Evolutionary conservation across 2,113 vertebrate genomes (phyloP), one percentile per base, ranked within the genome.

Genomic region (Aphelocoma coerulescens): DNA sequence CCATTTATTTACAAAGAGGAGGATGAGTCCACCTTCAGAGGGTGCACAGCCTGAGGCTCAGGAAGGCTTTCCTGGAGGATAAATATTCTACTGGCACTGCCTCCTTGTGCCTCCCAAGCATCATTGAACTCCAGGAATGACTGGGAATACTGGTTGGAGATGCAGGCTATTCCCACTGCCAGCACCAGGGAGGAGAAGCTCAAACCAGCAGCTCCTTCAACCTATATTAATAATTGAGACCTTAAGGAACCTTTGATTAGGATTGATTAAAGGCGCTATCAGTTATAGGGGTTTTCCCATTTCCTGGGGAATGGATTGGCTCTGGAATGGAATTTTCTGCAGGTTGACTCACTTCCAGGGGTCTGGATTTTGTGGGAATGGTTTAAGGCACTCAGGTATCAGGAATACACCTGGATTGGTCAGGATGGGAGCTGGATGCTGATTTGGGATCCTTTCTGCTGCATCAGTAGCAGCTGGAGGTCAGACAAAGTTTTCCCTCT

Each of bases 41-140:
- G 24, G 19, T 4, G 69, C 23, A 26, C 41, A 44, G 65, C 27
- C 37, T 10, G 52, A 2, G 9, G 58, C 63, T 8, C 59, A 51
- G 63, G 54, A 71, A 15, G 15, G 54, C 7, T 77, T 55, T 80
- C 33, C 89, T 69, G 68, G 17, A 59, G n/a, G 43, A 21, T 9
- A 10, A 4, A 26, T 5, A 15, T 51, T 32, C 32, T 2, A 6
- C 13, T 7, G 54, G 1, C 43, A 35, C 2, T 5, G 2, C 39
- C 17, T 83, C 39, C 44, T 32, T 6, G 51, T 61, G 39, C 63
- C 27, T 81, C 35, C 51, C 3, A 5, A 5, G 1, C n/a, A 69
- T 58, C 63, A 4, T 11, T 18, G 33, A 67, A 28, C 2, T 7
- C 69, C 33, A 19, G 54, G 59, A 77, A 48, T 11, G 23, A 16